Evolutionary conservation across 1,140 invertebrate genomes (phyloP), one percentile per base, ranked within the genome.

Genomic region (Contarinia nasturtii): DNA sequence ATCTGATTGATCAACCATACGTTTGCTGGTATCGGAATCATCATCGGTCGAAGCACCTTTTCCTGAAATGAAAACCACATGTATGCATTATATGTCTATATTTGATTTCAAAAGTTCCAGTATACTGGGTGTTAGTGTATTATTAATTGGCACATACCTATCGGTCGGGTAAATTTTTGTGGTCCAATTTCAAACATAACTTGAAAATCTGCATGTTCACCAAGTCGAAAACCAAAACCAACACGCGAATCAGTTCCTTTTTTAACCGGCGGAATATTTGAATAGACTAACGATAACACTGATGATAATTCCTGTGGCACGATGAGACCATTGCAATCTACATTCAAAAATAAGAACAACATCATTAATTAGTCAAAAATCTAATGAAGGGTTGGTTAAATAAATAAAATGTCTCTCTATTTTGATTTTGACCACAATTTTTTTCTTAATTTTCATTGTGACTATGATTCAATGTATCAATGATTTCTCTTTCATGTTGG

Each of bases 191-290:
- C 83, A 17, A 84, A 61, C 14, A 84, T 50, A 2, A 86, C 63
- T 59, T 87, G 83, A 53, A 86, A 75, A 61, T 87, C 83, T 0
- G 82, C 83, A 61, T 85, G 79, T 45, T 82, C 73, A 1, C 83
- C 83, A 2, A 86, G 66, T 33, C 80, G 69, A 57, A 84, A 86
- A 1, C 83, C 83, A 53, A 85, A 74, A 1, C 83, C 83, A 15
- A 85, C 46, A 42, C 80, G 72, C 1, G 82, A 84, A 60, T 87
- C 82, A 20, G 80, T 83, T 49, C 83, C 83, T 77, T 84, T 86
- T 54, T 80, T 82, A 10, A 86, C 75, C 3, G 80, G 80, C n/a
- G 82, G 82, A 47, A 86, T 83, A 53, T 84, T 85, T 0, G 80
- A 80, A 56, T 83, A 86, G 1, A 84, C 72, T 2, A 86, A 65